Evolutionary conservation across 2,113 vertebrate species (phyloP).

Genomic region (Apus apus): DNA sequence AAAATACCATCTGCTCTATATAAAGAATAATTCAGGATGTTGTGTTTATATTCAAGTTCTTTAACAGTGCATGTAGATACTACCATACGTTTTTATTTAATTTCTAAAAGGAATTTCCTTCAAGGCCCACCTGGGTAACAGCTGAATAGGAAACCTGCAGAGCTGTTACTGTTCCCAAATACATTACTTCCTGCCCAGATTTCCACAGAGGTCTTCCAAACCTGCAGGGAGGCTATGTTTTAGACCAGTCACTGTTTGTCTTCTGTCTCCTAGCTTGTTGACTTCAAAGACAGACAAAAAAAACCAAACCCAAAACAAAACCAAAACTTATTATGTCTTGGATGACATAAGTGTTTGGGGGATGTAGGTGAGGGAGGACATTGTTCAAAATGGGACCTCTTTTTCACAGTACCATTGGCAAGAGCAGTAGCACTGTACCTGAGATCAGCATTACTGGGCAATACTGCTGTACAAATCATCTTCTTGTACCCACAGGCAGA

Average conservation of each 20-base stretch:
- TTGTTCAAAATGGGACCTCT: neutral
- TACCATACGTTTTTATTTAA: constrained; percentile 47
- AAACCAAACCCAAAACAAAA: neutral
- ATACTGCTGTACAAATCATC: neutral
- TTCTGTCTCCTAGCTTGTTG: neutral
- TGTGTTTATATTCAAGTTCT: constrained; percentile 27
- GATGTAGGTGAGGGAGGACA: neutral
- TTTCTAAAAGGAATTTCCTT: constrained; percentile 60
- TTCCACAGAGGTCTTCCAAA: neutral
- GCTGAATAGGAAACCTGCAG: constrained; percentile 54
- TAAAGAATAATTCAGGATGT: constrained; percentile 16
- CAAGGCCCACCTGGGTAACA: constrained; percentile 55
- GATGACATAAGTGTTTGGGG: neutral
- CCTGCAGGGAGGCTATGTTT: neutral
- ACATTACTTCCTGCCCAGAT: constrained; percentile 21
- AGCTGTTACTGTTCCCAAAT: neutral
- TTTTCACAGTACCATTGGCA: neutral
- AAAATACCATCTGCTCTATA: constrained; percentile 39
- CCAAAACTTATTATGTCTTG: too few relatives aligned
- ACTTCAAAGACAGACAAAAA: neutral
- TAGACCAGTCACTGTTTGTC: neutral
- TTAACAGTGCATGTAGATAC: neutral
- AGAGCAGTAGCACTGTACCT: neutral
- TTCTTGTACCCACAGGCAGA: neutral
- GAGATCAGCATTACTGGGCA: neutral